phyloP scores from a whole-genome alignment of 2,113 vertebrate species.

The Lamprotornis superbus region DNA sequence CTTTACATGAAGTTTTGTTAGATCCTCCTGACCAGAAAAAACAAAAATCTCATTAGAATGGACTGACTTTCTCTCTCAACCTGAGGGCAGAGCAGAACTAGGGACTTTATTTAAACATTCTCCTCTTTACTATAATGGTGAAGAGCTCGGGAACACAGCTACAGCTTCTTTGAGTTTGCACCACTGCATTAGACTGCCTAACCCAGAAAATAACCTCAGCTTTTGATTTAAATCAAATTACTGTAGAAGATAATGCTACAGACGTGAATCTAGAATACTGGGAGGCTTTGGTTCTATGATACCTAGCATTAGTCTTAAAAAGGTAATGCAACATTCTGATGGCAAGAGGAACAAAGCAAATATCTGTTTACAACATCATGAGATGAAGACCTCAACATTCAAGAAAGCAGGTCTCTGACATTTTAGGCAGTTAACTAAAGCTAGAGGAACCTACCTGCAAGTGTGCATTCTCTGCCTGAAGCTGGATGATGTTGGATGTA shows the following conservation, averaged over 20 bases:
- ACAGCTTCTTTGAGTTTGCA: not conserved
- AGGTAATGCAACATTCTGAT: not conserved
- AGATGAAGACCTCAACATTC: not conserved
- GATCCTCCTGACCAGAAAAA: slow-evolving; percentile 39
- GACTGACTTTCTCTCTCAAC: not conserved
- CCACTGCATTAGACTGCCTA: not conserved
- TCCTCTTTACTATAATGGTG: not conserved
- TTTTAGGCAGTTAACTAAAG: not conserved
- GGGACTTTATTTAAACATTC: not conserved
- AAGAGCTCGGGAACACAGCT: not conserved
- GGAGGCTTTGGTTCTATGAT: fast-evolving
- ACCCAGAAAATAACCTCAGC: not conserved
- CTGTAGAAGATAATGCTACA: not conserved
- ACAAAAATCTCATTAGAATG: not conserved
- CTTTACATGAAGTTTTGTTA: not conserved
- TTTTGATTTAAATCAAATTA: not conserved
- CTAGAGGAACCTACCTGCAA: slow-evolving; percentile 73
- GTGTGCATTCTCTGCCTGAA: slow-evolving; percentile 72
- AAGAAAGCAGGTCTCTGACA: not conserved
- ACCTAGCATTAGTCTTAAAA: not conserved
- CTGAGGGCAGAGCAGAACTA: not conserved
- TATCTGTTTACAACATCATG: not conserved
- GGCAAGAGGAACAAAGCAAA: not conserved
- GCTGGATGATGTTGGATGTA: slow-evolving; percentile 61
- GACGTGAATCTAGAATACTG: not conserved